Conservation (phyloP, 2,113 vertebrate genomes). For the Corythornis vintsioides region DNA sequence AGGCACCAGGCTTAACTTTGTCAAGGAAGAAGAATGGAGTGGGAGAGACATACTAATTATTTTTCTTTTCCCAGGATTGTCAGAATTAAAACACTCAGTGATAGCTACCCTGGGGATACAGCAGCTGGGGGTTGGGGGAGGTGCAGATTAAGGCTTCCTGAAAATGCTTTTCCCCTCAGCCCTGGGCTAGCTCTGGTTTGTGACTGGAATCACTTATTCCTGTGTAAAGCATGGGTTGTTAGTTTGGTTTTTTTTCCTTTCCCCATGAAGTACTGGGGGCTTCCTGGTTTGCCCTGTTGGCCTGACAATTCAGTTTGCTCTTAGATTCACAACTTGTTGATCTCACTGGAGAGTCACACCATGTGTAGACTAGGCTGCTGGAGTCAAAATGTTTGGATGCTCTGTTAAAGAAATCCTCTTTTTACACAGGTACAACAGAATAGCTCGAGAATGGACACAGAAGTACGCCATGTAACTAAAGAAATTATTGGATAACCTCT, state of each 20-base stretch:
- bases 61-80: neutral
- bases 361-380: neutral
- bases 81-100: neutral
- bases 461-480: constrained; percentile 99
- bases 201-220: neutral
- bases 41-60: neutral
- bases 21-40: neutral
- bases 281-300: neutral
- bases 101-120: neutral
- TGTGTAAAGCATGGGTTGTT: neutral
- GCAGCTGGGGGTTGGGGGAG: neutral
- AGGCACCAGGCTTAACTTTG: neutral
- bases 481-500: constrained; percentile 94
- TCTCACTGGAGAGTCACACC: neutral
- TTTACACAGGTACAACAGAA: constrained; percentile 97
- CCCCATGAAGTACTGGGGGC: neutral
- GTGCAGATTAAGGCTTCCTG: neutral
- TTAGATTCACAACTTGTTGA: neutral
- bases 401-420: constrained; percentile 61
- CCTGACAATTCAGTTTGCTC: neutral
- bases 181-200: neutral
- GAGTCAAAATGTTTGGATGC: neutral
- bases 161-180: neutral
- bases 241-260: neutral
- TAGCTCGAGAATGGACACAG: constrained; percentile 99